A percentile compares a stretch with the other conserved stretches of the same genome.
These are phyloP conservation scores for Epinotia brunnichana DNA, from an alignment of 2,888 invertebrate species.

Conservation along the genomic window DNA sequence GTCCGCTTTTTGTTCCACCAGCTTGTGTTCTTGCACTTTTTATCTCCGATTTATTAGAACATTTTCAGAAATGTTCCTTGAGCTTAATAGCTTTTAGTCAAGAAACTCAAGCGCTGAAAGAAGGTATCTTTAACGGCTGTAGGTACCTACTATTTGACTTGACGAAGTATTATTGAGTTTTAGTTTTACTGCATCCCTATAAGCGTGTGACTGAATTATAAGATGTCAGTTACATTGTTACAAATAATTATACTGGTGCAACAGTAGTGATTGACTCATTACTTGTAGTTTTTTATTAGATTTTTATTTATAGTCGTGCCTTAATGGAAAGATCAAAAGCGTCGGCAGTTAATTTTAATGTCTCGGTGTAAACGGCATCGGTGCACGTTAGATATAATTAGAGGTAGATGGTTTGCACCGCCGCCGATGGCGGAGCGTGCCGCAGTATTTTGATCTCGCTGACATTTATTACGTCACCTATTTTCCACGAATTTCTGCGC, in stretches of 20 bases:
- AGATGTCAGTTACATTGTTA: slow-evolving; percentile 58
- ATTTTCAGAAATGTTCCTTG: slow-evolving; percentile 60
- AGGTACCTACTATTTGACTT: slow-evolving; percentile 52
- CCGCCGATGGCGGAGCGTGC: slow-evolving; percentile 52
- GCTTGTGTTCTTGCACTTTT: slow-evolving; percentile 53
- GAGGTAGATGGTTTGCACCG: slow-evolving; percentile 70
- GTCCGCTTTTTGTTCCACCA: slow-evolving; percentile 65
- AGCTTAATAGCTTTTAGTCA: slow-evolving; percentile 56
- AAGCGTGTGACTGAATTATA: slow-evolving; percentile 27
- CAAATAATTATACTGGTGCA: slow-evolving; percentile 45
- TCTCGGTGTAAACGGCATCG: slow-evolving; percentile 76
- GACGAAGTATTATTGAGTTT: slow-evolving; percentile 53
- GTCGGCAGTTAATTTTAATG: slow-evolving; percentile 81
- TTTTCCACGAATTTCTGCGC: slow-evolving; percentile 35
- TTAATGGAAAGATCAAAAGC: slow-evolving; percentile 84
- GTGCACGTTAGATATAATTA: slow-evolving; percentile 78
- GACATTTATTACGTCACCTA: slow-evolving; percentile 77
- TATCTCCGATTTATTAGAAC: slow-evolving; percentile 65
- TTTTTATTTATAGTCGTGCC: slow-evolving; percentile 75
- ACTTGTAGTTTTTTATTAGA: slow-evolving; percentile 69
- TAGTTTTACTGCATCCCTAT: slow-evolving; percentile 36
- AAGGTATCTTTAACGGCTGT: slow-evolving; percentile 45
- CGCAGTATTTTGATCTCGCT: slow-evolving; percentile 72
- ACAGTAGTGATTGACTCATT: slow-evolving; percentile 64
- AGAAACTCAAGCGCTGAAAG: slow-evolving; percentile 54